Conservation (phyloP, 1,140 invertebrate genomes). For the Leptopilina boulardi region DNA sequence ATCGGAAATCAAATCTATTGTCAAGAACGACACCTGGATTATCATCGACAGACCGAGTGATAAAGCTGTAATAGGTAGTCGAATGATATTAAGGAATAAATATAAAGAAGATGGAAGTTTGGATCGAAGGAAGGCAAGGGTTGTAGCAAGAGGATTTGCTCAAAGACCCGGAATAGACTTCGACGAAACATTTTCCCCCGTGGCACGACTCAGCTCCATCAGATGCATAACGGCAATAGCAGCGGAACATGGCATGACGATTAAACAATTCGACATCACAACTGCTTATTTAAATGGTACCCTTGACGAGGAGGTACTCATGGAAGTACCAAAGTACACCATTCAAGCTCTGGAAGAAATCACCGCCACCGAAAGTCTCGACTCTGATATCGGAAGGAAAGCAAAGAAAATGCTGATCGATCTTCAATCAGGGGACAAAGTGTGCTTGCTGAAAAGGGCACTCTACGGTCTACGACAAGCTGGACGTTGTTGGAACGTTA, state of each 20-base stretch:
- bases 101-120: neutral
- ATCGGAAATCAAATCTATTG: neutral
- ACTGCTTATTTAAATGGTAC: neutral
- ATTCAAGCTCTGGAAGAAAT: neutral
- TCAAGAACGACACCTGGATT: neutral
- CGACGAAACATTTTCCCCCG: neutral
- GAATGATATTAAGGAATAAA: neutral
- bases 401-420: no score
- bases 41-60: neutral
- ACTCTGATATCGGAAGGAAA: no score
- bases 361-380: neutral
- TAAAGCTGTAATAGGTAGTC: no score
- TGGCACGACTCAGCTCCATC: neutral
- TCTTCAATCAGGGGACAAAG: neutral
- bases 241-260: neutral
- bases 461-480: neutral
- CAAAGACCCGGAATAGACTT: neutral
- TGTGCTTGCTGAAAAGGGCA: no score
- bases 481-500: neutral
- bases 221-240: neutral
- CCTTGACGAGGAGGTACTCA: neutral
- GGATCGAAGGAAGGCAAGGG: neutral
- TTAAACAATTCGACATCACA: neutral
- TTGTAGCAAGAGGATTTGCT: no score
- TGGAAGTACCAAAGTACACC: neutral